Percentiles rank a stretch among this genome's conserved stretches.
Conservation (phyloP, 2,888 invertebrate genomes). For the Perizoma affinitatum region DNA sequence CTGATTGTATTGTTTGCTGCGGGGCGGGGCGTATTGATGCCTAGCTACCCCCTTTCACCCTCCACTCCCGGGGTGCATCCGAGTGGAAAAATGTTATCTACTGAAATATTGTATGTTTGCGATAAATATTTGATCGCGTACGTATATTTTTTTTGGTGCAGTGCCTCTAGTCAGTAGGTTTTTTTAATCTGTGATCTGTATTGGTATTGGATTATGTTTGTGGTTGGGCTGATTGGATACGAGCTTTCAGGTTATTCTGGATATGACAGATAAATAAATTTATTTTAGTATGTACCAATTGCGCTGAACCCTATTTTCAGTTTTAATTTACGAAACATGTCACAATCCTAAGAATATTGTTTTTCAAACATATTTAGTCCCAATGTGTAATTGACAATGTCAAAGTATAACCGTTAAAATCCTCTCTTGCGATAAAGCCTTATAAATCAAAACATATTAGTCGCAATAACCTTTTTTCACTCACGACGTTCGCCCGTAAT, state of each 20-base stretch:
- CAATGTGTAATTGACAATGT: not conserved
- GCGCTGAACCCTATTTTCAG: no score
- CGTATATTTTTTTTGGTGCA: slow-evolving; percentile 61
- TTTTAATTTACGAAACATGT: no score
- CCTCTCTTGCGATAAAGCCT: slow-evolving; percentile 8
- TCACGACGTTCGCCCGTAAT: slow-evolving; percentile 25
- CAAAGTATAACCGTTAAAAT: slow-evolving; percentile 8
- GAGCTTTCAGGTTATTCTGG: not conserved
- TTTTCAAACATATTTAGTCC: no score
- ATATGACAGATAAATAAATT: not conserved
- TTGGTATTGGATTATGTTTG: slow-evolving; percentile 27
- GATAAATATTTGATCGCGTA: slow-evolving; percentile 74
- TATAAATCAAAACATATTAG: slow-evolving; percentile 31
- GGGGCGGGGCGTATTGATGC: slow-evolving; percentile 68
- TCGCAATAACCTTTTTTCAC: slow-evolving; percentile 30
- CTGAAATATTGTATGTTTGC: slow-evolving; percentile 68
- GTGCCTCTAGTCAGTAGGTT: slow-evolving; percentile 43
- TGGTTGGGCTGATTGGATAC: slow-evolving; percentile 12
- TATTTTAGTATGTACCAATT: no score
- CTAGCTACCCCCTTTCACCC: slow-evolving; percentile 46
- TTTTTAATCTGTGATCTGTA: slow-evolving; percentile 31
- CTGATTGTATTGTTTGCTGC: slow-evolving; percentile 83
- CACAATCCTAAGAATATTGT: no score
- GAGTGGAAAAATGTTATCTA: slow-evolving; percentile 75
- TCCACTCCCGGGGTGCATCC: slow-evolving; percentile 53